phyloP scores from a whole-genome alignment of 2,113 vertebrate species.

The Nibea coibor region DNA sequence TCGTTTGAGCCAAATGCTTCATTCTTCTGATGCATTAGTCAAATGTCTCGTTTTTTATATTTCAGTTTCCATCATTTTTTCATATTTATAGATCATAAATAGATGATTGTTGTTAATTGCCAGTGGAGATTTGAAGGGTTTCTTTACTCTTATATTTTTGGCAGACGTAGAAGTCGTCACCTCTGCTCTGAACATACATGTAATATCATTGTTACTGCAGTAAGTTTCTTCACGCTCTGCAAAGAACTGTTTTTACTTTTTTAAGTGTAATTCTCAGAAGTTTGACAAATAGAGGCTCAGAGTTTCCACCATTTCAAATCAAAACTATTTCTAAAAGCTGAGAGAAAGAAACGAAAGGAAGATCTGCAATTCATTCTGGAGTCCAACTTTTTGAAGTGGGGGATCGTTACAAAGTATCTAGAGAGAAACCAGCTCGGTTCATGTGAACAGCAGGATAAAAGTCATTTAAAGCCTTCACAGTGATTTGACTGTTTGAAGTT shows the following conservation, averaged over 20 bases:
- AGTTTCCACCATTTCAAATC: not conserved
- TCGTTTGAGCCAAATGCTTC: not conserved
- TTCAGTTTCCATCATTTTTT: not conserved
- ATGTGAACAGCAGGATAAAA: not conserved
- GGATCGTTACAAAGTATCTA: not conserved
- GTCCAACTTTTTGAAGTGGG: not conserved
- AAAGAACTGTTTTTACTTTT: too few relatives aligned
- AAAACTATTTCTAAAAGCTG: not conserved
- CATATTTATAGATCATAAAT: not conserved
- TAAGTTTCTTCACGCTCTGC: not conserved
- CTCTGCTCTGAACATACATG: not conserved
- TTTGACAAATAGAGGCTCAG: constrained; percentile 6
- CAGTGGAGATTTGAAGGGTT: not conserved
- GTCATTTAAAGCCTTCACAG: constrained; percentile 9
- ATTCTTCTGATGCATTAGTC: too few relatives aligned
- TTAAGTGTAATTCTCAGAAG: not conserved
- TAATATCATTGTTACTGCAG: not conserved
- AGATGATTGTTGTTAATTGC: not conserved
- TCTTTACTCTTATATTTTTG: not conserved
- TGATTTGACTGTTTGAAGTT: constrained; percentile 18
- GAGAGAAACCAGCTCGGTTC: not conserved
- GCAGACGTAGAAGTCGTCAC: not conserved
- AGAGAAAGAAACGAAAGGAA: not conserved
- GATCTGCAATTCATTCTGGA: not conserved
- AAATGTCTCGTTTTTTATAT: not conserved